phyloP scores from a whole-genome alignment of 2,113 vertebrate species.

The Anas platyrhynchos region DNA sequence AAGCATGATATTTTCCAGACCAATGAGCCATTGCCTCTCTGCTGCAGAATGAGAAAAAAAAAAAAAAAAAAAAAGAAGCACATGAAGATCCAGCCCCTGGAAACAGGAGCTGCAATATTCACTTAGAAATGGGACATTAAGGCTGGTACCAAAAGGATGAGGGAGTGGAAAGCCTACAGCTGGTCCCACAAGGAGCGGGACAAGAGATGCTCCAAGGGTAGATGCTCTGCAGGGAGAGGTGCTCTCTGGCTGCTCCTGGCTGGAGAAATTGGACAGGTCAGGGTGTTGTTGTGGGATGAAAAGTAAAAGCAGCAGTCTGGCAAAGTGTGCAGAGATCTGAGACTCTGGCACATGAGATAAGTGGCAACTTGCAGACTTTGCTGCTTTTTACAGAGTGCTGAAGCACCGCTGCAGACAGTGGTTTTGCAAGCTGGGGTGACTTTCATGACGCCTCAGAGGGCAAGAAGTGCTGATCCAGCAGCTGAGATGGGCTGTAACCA shows the following conservation, averaged over 20 bases:
- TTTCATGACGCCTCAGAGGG: slow-evolving; percentile 33
- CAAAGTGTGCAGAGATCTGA: not conserved
- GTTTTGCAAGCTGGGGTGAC: slow-evolving; percentile 24
- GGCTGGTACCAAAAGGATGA: not conserved
- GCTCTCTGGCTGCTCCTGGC: not conserved
- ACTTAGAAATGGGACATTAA: not conserved
- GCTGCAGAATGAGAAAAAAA: not conserved
- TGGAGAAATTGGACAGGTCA: not conserved
- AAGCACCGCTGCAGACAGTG: not conserved
- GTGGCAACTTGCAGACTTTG: fast-evolving
- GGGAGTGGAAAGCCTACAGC: not conserved
- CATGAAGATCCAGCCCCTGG: not conserved
- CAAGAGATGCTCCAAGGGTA: not conserved
- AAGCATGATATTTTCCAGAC: slow-evolving; percentile 32
- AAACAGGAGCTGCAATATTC: not conserved
- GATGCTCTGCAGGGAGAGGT: not conserved
- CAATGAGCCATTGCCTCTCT: not conserved
- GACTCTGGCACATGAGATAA: not conserved
- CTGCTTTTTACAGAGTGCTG: not conserved
- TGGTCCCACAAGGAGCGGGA: not conserved
- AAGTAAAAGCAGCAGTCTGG: not conserved
- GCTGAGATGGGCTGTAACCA: not conserved
- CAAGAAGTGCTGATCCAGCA: slow-evolving; percentile 51
- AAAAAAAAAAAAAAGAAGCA: not conserved
- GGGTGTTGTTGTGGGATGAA: not conserved